Base-by-base conservation (phyloP, 1,140 invertebrate species). In the Pachyrhynchus sulphureomaculatus region DNA sequence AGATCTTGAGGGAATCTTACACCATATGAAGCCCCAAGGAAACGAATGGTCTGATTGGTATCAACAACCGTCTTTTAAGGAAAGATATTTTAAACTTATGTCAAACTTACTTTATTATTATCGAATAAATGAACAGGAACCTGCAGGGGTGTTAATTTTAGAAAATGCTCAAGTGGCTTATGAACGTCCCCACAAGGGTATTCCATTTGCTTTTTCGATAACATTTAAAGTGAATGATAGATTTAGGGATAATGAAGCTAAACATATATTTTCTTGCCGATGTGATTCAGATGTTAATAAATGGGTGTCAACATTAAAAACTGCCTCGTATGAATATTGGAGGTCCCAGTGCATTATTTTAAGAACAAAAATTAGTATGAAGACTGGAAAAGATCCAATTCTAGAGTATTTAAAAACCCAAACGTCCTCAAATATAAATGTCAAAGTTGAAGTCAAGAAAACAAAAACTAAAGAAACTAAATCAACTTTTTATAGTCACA, bases 11-110 rank as follows among this genome's bases (percentile, higher is more conserved):
- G 74, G 75, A 32, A 58, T 74, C 59, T 47, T 76, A 18, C 66
- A 72, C 34, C 70, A 76, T 59, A 70, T 75, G 68, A 75, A 70
- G 52, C 72, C 74, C 34, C 66, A 68, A 59, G 67, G 66, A 17
- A 72, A 68, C 23, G 72, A 76, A 37, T 76, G 74, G 74, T 74
- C 72, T 1, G 73, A 75, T 44, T 76, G 75, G 75, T 76, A 76
- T 60, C 73, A 75, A 57, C 69, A 68, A 36, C 65, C 70, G n/a
- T 66, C 62, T 6, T 75, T 72, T 55, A 76, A 76, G 54, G 75
- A 76, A 66, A 64, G 75, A 32, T 64, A 69, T 36, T 76, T 75
- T 52, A 75, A 74, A 55, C 55, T 76, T 17, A 65, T 74, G 24
- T 51, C 64, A 12, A 76, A 76, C 64, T 62, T 75, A 49, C 56